A percentile compares a stretch with the other conserved stretches of the same genome.
Evolutionary conservation across 2,113 vertebrate genomes (phyloP).

Genomic region (Megaptera novaeangliae): DNA sequence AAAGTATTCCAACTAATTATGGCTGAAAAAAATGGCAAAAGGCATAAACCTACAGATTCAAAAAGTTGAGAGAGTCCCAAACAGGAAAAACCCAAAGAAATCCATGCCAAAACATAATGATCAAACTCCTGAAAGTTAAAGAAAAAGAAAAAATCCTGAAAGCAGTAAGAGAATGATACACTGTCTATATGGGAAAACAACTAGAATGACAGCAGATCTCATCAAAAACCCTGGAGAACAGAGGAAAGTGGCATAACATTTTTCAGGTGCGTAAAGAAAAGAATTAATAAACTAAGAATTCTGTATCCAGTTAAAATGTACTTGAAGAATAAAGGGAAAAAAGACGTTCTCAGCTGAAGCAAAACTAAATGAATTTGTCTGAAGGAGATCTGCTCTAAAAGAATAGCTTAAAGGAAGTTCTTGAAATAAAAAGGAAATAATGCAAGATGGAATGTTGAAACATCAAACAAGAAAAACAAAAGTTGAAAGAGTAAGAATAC

Average conservation of each 20-base stretch:
- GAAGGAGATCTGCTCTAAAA: background rate
- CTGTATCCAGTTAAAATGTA: background rate
- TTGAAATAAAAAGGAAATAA: background rate
- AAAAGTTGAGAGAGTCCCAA: background rate
- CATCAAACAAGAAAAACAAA: background rate
- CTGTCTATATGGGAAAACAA: background rate
- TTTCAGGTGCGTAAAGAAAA: background rate
- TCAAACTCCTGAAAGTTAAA: background rate
- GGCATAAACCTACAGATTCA: background rate
- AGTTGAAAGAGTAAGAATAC: background rate
- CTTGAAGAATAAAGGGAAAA: background rate
- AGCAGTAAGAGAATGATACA: background rate
- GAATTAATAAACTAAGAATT: background rate
- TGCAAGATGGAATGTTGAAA: background rate
- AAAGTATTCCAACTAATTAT: background rate
- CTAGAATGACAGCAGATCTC: background rate
- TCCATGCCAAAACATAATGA: background rate
- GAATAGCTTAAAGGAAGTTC: background rate
- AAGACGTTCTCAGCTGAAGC: background rate
- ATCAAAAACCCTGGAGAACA: background rate
- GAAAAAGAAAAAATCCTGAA: background rate
- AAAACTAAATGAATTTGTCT: background rate
- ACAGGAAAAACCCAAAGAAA: background rate
- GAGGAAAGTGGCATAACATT: background rate
- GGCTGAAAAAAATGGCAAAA: background rate